Evolutionary conservation across 2,797 vertebrate species (phyloP), one percentile per base, ranked within the genome.

Genomic region (Masticophis lateralis): DNA sequence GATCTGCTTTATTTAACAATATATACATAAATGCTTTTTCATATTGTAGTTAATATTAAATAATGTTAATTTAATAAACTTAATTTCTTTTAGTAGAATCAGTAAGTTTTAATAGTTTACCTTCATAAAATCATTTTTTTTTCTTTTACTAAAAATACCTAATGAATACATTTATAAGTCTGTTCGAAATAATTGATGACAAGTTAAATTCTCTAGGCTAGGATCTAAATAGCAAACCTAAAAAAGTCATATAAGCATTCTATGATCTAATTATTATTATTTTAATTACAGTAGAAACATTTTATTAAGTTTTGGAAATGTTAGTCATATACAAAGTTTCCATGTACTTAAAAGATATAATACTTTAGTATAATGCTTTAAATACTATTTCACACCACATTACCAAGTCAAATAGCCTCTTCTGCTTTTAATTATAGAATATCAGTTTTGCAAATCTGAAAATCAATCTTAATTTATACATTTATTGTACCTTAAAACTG

Each of bases 1-100:
- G 88, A 12, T 56, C 93, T 66, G 2, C 86, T 92, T 83, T 95
- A 37, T 61, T 91, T 2, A 86, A 16, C 32, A 87, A 10, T 93
- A 92, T 60, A 37, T 22, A 32, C 16, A 11, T 63, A 25, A 57
- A 59, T 91, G 47, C 8, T 61, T 66, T 91, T 60, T 57, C 89
- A 79, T 61, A 91, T 94, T 87, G 9, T 27, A 92, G 37, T 92
- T 92, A 74, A 57, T 93, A 12, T 0, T 74, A 61, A 63, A 91
- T 69, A 27, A 74, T 0, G 22, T 91, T 86, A 93, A 32, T 27
- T 91, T 86, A 92, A 32, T 25, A 91, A 90, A 28, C 18, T 69
- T 28, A n/a, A 56, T 11, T 88, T 32, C 90, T 93, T 69, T 91
- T 89, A 91, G 56, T 4, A 51, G 37, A 90, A 56, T 79, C 60